Evolutionary conservation across 1,140 invertebrate species (phyloP), one percentile per base, ranked within the genome.

Genomic region (Drosophila persimilis): DNA sequence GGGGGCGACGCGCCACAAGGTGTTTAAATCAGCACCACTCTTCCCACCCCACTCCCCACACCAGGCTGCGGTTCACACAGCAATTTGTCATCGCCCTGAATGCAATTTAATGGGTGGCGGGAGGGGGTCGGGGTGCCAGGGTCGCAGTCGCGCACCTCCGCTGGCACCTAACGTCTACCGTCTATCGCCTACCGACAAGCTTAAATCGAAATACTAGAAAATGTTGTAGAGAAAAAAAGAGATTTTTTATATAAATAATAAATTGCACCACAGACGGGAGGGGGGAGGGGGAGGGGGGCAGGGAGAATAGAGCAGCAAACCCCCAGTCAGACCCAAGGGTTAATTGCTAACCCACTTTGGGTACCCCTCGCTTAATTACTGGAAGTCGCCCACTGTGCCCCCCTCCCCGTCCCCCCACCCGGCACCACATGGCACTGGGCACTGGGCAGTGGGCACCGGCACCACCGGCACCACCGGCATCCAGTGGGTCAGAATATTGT

Each of bases 281-380:
- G 6, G 7, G 29, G 5, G 24, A 31, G 2, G 31, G 35, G 13
- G 35, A 3, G 35, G 11, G 35, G 11, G 9, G 31, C 8, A 9
- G 31, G 9, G 9, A 4, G 24, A 5, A 5, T 26, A 20, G 31
- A 35, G 31, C 2, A 6, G 3, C 6, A 6, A 7, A 24, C 53
- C n/a, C 41, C 26, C 31, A 13, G 45, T 17, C 41, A 15, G 45
- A 44, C 51, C 61, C 76, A 63, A 73, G 80, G 80, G 80, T 85
- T 86, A 86, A 85, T 85, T 85, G 80, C 81, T 77, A 80, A 66
- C 80, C 80, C 77, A 84, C 72, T 76, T 83, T 52, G 46, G 44
- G 9, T 52, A 58, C 74, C 71, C 61, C 55, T 50, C 50, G 80
- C 66, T 83, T 83, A 83, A 83, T 83, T 85, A 69, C 72, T 62